phyloP scores from a whole-genome alignment of 2,888 invertebrate genomes.

The Pachymerium ferrugineum region DNA sequence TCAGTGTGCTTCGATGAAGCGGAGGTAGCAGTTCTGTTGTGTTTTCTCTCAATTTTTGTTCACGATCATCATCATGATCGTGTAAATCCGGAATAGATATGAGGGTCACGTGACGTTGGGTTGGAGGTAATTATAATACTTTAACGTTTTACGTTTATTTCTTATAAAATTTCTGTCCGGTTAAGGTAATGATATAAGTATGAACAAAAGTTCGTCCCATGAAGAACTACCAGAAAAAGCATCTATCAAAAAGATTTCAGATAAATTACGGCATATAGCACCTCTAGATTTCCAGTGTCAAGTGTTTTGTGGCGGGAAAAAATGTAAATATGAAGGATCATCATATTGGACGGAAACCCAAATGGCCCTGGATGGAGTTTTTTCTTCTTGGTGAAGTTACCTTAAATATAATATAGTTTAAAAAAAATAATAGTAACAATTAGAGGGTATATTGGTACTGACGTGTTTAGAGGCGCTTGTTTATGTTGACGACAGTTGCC shows the following conservation, averaged over 20 bases:
- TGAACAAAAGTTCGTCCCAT: background rate
- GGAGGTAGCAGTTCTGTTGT: background rate
- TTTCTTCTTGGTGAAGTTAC: constrained; percentile 70
- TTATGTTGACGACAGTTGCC: background rate
- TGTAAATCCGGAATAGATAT: too few species aligned
- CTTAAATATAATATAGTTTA: background rate
- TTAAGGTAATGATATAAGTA: background rate
- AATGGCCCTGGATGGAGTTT: constrained; percentile 70
- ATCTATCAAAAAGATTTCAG: constrained; percentile 43
- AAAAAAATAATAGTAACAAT: too few species aligned
- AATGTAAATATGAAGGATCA: constrained; percentile 72
- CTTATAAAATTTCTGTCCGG: too few species aligned
- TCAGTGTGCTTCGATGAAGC: background rate
- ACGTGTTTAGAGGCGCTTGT: too few species aligned
- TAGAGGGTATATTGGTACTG: too few species aligned
- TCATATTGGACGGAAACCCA: constrained; percentile 57
- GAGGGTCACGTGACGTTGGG: too few species aligned
- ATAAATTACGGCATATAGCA: constrained; percentile 49
- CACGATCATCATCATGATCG: too few species aligned
- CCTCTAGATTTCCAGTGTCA: constrained; percentile 70
- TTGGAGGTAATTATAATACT: too few species aligned
- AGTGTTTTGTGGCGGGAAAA: constrained; percentile 74
- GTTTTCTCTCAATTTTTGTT: too few species aligned
- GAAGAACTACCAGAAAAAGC: background rate
- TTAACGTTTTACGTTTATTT: too few species aligned